A percentile compares a stretch with the other conserved stretches of the same genome.
phyloP scores from a whole-genome alignment of 1,140 invertebrate species.

The Nautilus pompilius region DNA sequence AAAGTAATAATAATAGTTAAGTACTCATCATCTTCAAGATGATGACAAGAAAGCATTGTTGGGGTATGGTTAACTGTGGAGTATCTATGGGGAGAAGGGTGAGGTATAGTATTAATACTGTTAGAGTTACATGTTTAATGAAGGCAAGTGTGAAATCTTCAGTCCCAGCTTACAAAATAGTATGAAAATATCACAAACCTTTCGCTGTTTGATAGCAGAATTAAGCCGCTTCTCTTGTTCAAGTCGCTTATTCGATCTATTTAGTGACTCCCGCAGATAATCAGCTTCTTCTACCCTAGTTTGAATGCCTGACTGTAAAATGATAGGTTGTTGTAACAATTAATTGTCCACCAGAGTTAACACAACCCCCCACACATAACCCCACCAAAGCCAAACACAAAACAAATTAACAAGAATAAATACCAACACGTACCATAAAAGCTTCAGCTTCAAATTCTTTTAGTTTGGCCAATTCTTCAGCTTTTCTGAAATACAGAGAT shows the following conservation, averaged over 20 bases:
- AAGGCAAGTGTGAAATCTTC: no score
- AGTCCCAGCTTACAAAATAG: no score
- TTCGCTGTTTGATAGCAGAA: conserved; percentile 52
- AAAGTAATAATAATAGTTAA: no score
- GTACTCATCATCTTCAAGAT: no score
- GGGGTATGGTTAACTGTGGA: no score
- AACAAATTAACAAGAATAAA: not conserved
- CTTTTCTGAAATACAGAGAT: conserved; percentile 38
- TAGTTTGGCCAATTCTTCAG: conserved; percentile 42
- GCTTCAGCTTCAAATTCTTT: conserved; percentile 44
- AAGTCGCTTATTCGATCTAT: conserved; percentile 41
- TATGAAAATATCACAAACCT: conserved; percentile 40
- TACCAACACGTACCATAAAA: conserved; percentile 36
- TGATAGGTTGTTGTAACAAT: no score
- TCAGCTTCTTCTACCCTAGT: conserved; percentile 47
- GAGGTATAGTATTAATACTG: no score
- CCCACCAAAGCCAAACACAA: not conserved
- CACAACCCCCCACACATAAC: no score
- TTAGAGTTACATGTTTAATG: no score
- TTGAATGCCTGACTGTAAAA: conserved; percentile 44
- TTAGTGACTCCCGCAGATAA: conserved; percentile 50
- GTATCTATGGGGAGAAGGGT: no score
- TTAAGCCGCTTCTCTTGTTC: conserved; percentile 54
- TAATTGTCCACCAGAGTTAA: no score
- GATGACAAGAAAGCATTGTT: no score